Evolutionary conservation across 2,888 invertebrate genomes (phyloP).

Genomic region (Luperina testacea): DNA sequence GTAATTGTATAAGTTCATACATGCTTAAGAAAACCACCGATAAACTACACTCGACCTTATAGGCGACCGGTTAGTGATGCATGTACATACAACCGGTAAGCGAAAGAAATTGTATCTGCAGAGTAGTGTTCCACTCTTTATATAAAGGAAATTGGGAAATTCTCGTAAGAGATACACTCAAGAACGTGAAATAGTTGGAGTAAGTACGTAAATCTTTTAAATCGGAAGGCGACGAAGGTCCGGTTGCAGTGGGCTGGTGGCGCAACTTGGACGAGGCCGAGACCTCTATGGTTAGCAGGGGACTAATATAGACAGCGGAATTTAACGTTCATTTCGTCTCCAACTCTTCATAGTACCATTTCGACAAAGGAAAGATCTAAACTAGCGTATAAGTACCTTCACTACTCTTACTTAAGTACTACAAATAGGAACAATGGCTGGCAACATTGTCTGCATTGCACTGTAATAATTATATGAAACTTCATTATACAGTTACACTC

Average conservation of each 20-base stretch:
- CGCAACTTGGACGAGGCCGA: slow-evolving; percentile 15
- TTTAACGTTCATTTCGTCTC: not conserved
- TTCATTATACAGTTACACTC: slow-evolving; percentile 75
- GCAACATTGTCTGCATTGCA: slow-evolving; percentile 52
- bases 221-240: slow-evolving; percentile 36
- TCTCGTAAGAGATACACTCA: slow-evolving; percentile 27
- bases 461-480: slow-evolving; percentile 64
- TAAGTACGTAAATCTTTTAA: not conserved
- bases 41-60: slow-evolving; percentile 31
- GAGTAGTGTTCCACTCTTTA: slow-evolving; percentile 26
- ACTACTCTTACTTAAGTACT: slow-evolving; percentile 41
- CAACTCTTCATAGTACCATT: not conserved
- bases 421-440: slow-evolving; percentile 47
- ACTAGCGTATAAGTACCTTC: not conserved
- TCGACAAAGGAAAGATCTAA: not conserved
- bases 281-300: not conserved
- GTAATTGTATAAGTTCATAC: not conserved
- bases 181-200: slow-evolving; percentile 30
- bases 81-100: slow-evolving; percentile 18
- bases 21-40: not conserved
- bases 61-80: slow-evolving; percentile 29
- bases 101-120: slow-evolving; percentile 26
- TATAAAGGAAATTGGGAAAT: slow-evolving; percentile 12
- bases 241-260: slow-evolving; percentile 1
- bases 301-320: not conserved